Percentiles rank a stretch among this genome's conserved stretches.
These are phyloP conservation scores for Kryptolebias marmoratus DNA, from an alignment of 2,113 vertebrate genomes.

Conservation along the genomic window DNA sequence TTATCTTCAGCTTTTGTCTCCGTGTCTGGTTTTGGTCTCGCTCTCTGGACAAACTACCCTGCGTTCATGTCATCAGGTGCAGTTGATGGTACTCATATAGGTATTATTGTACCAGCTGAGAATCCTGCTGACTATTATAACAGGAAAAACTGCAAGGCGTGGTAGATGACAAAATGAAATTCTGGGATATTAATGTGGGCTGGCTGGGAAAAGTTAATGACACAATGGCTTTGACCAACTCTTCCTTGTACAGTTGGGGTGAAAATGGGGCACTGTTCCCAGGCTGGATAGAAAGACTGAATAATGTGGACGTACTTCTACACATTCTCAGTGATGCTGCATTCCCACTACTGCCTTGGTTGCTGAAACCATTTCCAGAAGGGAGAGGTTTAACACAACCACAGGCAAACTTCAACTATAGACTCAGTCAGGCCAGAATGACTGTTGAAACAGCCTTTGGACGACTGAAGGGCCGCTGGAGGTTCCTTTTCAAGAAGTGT, in stretches of 20 bases:
- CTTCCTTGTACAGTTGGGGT: not conserved
- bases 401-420: not conserved
- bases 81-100: not conserved
- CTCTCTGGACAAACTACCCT: too few species aligned
- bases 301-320: not conserved
- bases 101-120: not conserved
- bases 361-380: slow-evolving; percentile 1
- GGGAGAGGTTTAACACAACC: not conserved
- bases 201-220: too few species aligned
- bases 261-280: too few species aligned
- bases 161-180: too few species aligned
- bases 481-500: not conserved
- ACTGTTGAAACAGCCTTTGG: not conserved
- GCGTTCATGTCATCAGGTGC: not conserved
- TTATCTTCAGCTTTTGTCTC: too few species aligned
- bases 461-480: not conserved
- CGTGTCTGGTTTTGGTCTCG: too few species aligned
- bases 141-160: not conserved
- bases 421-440: not conserved
- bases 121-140: not conserved
- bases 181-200: too few species aligned
- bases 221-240: too few species aligned
- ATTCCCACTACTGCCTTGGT: not conserved
- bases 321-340: not conserved
- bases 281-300: too few species aligned